Evolutionary conservation across 2,113 vertebrate genomes (phyloP).

Genomic region (Micromys minutus): DNA sequence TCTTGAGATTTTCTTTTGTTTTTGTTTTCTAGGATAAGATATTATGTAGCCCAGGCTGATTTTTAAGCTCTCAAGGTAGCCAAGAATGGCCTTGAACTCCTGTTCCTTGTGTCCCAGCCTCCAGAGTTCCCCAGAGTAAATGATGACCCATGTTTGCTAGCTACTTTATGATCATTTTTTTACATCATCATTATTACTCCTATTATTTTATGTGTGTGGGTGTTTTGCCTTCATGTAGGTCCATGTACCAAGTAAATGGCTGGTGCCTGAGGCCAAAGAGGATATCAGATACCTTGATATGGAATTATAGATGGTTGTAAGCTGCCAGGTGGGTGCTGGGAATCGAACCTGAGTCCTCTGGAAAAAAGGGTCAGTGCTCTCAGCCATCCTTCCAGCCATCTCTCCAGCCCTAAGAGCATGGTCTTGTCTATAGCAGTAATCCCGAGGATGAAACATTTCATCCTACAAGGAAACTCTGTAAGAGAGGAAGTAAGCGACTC

Average conservation of each 20-base stretch:
- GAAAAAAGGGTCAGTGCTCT: neutral
- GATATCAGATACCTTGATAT: neutral
- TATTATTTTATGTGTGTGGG: neutral
- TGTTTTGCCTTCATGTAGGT: neutral
- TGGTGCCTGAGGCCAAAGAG: neutral
- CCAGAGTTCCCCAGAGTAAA: neutral
- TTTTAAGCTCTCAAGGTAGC: neutral
- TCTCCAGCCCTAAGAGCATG: neutral
- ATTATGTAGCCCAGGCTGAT: neutral
- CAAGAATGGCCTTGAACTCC: neutral
- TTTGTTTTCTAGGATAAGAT: neutral
- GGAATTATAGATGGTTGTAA: neutral
- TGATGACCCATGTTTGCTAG: neutral
- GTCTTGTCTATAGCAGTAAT: neutral
- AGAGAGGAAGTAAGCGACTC: neutral
- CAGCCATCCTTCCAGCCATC: neutral
- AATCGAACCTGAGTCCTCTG: neutral
- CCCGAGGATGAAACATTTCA: neutral
- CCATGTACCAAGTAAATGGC: neutral
- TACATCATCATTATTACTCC: neutral
- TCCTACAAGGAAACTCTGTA: neutral
- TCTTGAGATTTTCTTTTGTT: neutral
- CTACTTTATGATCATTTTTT: neutral
- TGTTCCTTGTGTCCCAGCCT: neutral
- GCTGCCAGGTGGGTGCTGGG: neutral